Base-by-base conservation (phyloP, 1,140 invertebrate genomes). In the Drosophila teissieri region DNA sequence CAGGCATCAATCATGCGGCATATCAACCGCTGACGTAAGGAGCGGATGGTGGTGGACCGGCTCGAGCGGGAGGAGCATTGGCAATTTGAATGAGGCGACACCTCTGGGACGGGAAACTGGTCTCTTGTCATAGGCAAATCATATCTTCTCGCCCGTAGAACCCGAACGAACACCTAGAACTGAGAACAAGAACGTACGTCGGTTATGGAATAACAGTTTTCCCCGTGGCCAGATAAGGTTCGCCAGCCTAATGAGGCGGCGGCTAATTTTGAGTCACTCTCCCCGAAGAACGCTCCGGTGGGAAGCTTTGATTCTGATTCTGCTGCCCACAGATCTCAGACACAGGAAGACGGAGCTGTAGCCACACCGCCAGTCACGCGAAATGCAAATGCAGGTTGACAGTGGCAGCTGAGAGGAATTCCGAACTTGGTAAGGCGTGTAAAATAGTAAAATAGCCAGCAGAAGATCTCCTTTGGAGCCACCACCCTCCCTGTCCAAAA, bases 1-100 rank as follows among this genome's bases (percentile, higher is more conserved):
- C 84, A 84, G 84, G 84, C 84, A 89, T 89, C 84, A 89, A 89
- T 89, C 84, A 89, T 89, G 84, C 84, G 65, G 84, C 84, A 89
- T 78, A 64, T 78, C 73, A 88, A 76, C 70, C 63, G 83, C 74
- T 88, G 82, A 74, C 60, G 63, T 76, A 54, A 44, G 44, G 39
- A 68, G 61, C 39, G 36, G 36, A 40, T 31, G 46, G 39, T 15
- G 55, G 17, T n/a, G 31, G 4, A 24, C 2, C 19, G 5, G 19
- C 12, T 22, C 12, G 11, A 6, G 27, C 31, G 61, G 46, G 45
- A 15, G 52, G 48, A 46, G 31, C 31, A 67, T 36, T 45, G 44
- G 60, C 67, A 54, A 64, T 58, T 73, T 62, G 73, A 78, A 78
- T 57, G 52, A 44, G 67, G 69, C 67, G 55, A 77, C 73, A 78